phyloP scores from a whole-genome alignment of 2,113 vertebrate genomes.

The Uria aalge region DNA sequence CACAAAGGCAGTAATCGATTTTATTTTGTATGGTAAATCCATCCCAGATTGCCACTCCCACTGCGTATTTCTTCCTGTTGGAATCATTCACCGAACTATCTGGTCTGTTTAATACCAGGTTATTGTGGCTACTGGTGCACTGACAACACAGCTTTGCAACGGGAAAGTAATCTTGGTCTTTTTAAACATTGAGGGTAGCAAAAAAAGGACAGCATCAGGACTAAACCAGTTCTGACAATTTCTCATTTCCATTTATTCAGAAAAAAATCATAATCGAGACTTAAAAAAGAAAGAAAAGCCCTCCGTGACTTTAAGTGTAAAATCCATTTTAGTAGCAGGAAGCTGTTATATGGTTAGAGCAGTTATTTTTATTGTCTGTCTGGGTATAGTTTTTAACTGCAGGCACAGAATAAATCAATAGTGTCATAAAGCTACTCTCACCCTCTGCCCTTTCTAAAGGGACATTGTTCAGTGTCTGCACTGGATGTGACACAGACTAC shows the following conservation, averaged over 20 bases:
- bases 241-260: constrained; percentile 61
- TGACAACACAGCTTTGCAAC: background rate
- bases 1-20: background rate
- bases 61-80: background rate
- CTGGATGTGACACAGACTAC: constrained; percentile 31
- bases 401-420: constrained; percentile 82
- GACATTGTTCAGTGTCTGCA: constrained; percentile 50
- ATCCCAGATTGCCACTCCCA: background rate
- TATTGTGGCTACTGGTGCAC: background rate
- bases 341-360: constrained; percentile 77
- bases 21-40: background rate
- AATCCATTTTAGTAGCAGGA: constrained; percentile 81
- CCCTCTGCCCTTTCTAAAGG: constrained; percentile 76
- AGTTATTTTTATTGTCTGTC: constrained; percentile 87
- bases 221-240: background rate
- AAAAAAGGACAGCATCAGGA: background rate
- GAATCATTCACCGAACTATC: background rate
- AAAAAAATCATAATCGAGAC: constrained; percentile 45
- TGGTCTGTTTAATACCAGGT: background rate
- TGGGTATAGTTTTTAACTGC: constrained; percentile 81
- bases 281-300: constrained; percentile 68
- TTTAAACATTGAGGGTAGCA: background rate
- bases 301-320: constrained; percentile 77
- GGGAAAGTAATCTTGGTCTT: background rate
- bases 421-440: constrained; percentile 77